A percentile compares a stretch with the other conserved stretches of the same genome.
phyloP scores from a whole-genome alignment of 1,140 invertebrate species.

The Fopius arisanus region DNA sequence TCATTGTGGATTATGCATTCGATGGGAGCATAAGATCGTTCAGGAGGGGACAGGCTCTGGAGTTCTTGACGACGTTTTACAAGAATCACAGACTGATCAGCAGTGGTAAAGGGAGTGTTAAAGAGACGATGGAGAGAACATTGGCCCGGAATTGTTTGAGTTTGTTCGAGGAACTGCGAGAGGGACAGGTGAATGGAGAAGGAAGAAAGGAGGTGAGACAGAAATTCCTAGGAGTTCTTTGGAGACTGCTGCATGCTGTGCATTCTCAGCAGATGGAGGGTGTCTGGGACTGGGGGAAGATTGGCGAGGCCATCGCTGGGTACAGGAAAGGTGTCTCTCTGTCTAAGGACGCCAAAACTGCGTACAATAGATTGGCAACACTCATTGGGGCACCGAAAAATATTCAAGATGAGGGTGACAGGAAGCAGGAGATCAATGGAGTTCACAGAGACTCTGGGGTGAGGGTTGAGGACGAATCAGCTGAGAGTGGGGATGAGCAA shows the following conservation, averaged over 20 bases:
- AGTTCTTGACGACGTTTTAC: conserved; percentile 71
- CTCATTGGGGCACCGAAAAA: conserved; percentile 50
- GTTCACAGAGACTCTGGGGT: conserved; percentile 22
- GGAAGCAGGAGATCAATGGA: conserved; percentile 24
- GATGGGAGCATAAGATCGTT: conserved; percentile 69
- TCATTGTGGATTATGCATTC: conserved; percentile 70
- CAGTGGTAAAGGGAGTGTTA: conserved; percentile 37
- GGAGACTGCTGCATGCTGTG: conserved; percentile 55
- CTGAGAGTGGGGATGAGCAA: conserved; percentile 28
- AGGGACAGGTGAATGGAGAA: conserved; percentile 38
- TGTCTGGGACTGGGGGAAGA: conserved; percentile 59
- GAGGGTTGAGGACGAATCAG: conserved; percentile 32
- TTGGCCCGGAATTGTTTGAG: conserved; percentile 52
- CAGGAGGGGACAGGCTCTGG: conserved; percentile 70
- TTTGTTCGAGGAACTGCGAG: conserved; percentile 39
- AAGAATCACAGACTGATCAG: conserved; percentile 63
- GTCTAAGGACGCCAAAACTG: conserved; percentile 59
- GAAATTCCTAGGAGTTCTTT: conserved; percentile 61
- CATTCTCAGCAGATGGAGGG: conserved; percentile 50
- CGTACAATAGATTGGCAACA: conserved; percentile 61
- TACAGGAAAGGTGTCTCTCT: conserved; percentile 53
- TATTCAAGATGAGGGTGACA: conserved; percentile 36
- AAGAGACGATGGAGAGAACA: conserved; percentile 52
- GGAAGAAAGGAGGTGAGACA: conserved; percentile 53
- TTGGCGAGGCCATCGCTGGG: conserved; percentile 49